These are phyloP conservation scores for Amphimallon solstitiale DNA, from an alignment of 2,888 invertebrate genomes.

Conservation along the genomic window DNA sequence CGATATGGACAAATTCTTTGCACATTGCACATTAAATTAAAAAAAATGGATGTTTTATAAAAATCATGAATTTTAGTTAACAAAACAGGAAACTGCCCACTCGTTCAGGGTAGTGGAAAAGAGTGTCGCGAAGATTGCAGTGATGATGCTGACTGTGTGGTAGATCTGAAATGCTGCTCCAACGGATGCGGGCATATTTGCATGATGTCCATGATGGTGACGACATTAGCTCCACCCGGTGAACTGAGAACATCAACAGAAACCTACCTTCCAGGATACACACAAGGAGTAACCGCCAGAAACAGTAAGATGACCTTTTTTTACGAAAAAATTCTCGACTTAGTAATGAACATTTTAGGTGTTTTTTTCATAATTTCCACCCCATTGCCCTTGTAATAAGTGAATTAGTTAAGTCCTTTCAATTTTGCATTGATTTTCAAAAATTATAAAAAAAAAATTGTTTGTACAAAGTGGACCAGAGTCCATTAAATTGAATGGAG, in stretches of 20 bases:
- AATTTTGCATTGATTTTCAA: no score
- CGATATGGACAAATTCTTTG: no score
- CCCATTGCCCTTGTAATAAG: no score
- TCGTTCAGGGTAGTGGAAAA: conserved; percentile 60
- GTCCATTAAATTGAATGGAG: no score
- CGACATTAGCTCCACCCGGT: conserved; percentile 58
- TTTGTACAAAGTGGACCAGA: no score
- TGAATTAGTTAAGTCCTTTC: no score
- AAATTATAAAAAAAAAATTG: no score
- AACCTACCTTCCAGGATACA: conserved; percentile 61
- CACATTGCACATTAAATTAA: no score
- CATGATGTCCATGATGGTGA: conserved; percentile 65
- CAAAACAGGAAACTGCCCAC: conserved; percentile 78
- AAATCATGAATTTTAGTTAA: conserved; percentile 63
- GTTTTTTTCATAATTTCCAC: no score
- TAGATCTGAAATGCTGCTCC: conserved; percentile 82
- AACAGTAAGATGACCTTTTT: conserved; percentile 19
- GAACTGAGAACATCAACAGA: conserved; percentile 58
- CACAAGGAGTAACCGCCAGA: conserved; percentile 50
- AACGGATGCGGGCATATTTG: conserved; percentile 83
- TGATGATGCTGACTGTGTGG: conserved; percentile 84
- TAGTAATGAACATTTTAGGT: no score
- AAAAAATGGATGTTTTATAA: background rate
- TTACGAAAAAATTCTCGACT: no score
- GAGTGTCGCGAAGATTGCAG: conserved; percentile 77